Conservation (phyloP, 2,113 vertebrate species). For the Nannobrachium achirus region DNA sequence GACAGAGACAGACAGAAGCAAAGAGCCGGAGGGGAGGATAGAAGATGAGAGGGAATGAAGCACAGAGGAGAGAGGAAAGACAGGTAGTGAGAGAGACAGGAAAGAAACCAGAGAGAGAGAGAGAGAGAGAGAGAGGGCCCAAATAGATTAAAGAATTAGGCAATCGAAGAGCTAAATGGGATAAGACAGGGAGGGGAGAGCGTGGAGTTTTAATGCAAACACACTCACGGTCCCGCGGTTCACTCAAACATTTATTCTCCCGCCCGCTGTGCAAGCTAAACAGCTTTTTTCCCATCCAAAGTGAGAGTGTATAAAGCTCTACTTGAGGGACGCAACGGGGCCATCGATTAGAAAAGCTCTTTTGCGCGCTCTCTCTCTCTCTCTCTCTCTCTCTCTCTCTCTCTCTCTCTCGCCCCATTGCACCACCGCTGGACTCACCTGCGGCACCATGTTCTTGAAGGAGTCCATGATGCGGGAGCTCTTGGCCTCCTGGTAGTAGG, state of each 20-base stretch:
- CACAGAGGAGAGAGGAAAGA: constrained; percentile 24
- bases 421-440: constrained; percentile 72
- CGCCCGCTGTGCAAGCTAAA: constrained; percentile 60
- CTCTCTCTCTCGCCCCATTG: not conserved
- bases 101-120: not conserved
- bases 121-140: constrained; percentile 37
- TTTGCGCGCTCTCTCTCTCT: too few relatives aligned
- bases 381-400: too few relatives aligned
- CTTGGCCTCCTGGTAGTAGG: constrained; percentile 92
- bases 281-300: constrained; percentile 62
- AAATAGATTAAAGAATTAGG: constrained; percentile 72
- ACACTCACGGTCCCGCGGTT: constrained; percentile 58
- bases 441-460: constrained; percentile 94
- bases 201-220: constrained; percentile 62
- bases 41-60: constrained; percentile 8
- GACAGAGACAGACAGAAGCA: not conserved
- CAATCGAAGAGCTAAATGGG: constrained; percentile 59
- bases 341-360: constrained; percentile 56
- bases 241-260: constrained; percentile 62
- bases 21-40: not conserved
- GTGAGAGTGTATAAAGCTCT: constrained; percentile 48
- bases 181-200: constrained; percentile 49
- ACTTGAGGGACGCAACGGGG: constrained; percentile 49
- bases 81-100: constrained; percentile 24
- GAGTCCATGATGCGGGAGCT: constrained; percentile 94